These are phyloP conservation scores for Ptychadena robeensis DNA, from an alignment of 2,797 vertebrate genomes.

Conservation along the genomic window DNA sequence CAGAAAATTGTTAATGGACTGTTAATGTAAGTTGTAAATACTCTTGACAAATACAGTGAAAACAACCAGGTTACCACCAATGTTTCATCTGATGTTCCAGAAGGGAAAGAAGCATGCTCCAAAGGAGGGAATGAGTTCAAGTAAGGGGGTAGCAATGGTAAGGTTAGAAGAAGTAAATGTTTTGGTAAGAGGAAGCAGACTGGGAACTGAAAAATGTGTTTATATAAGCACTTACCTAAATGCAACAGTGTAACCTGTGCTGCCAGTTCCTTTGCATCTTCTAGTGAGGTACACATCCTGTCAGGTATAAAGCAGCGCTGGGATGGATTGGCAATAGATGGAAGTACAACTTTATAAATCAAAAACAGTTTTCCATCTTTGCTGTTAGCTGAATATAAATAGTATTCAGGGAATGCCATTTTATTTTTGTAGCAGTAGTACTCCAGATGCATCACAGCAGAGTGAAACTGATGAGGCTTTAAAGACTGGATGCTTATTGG, in stretches of 20 bases:
- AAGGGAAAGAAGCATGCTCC: no score
- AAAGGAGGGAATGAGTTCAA: no score
- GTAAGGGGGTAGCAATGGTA: no score
- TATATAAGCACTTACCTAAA: slow-evolving; percentile 77
- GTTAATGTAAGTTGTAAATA: no score
- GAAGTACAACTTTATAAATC: slow-evolving; percentile 83
- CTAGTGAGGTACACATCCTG: slow-evolving; percentile 84
- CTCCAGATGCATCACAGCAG: slow-evolving; percentile 88
- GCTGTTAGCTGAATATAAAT: slow-evolving; percentile 84
- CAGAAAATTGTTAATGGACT: no score
- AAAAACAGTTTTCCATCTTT: slow-evolving; percentile 80
- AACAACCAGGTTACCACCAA: no score
- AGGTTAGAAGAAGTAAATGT: no score
- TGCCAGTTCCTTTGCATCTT: slow-evolving; percentile 90
- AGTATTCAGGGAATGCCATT: slow-evolving; percentile 88
- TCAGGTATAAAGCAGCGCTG: slow-evolving; percentile 85
- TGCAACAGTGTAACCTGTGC: slow-evolving; percentile 85
- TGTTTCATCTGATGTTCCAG: no score
- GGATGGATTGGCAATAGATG: slow-evolving; percentile 73
- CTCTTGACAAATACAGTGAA: no score
- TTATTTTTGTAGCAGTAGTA: slow-evolving; percentile 87
- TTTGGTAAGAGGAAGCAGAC: no score
- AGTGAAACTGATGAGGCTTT: slow-evolving; percentile 85
- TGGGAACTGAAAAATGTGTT: neutral
- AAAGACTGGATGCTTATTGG: slow-evolving; percentile 84